Base-by-base conservation (phyloP, 1,140 invertebrate species). In the Ceratosolen solmsi region DNA sequence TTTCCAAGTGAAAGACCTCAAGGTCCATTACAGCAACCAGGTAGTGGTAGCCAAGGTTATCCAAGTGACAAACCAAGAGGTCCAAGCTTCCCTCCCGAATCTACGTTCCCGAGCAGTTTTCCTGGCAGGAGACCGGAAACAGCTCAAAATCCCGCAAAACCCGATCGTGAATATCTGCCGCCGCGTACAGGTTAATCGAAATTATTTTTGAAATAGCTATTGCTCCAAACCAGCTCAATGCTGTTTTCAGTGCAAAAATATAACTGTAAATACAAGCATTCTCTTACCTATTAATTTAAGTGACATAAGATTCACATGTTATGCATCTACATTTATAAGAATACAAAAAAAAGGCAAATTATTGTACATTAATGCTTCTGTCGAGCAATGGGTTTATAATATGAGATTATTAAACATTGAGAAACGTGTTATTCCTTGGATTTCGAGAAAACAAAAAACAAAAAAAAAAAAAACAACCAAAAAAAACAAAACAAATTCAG, bases 161-260 rank as follows among this genome's bases (percentile, higher is more conserved):
- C 89, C 82, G 86, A 89, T 83, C 89, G 87, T 79, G 89, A 87
- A 87, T 90, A 90, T 79, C 85, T 90, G 63, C 89, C 89, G 17
- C 88, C 88, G n/a, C 86, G 85, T 38, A 86, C 87, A 75, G 86
- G 88, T 81, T 89, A 88, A 89, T 76, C 36, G 15, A 76, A 2
- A 17, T 27, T 56, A 30, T 27, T 15, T 68, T 56, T 41, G 13
- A 60, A 75, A 46, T 46, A 74, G 38, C 49, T 46, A 75, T 27
- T 74, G 58, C 41, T 72, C 60, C 13, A 20, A 68, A 83, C n/a
- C 68, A 54, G 54, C 20, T 71, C 25, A 54, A 83, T 76, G 84
- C 76, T 80, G 80, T 84, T 84, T 73, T 85, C 82, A 83, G 80
- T 86, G 83, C 82, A 86, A 79, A 80, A 84, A 78, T 86, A 83